These are phyloP conservation scores for Drosophila pseudoobscura DNA, from an alignment of 1,140 invertebrate species.

Conservation along the genomic window DNA sequence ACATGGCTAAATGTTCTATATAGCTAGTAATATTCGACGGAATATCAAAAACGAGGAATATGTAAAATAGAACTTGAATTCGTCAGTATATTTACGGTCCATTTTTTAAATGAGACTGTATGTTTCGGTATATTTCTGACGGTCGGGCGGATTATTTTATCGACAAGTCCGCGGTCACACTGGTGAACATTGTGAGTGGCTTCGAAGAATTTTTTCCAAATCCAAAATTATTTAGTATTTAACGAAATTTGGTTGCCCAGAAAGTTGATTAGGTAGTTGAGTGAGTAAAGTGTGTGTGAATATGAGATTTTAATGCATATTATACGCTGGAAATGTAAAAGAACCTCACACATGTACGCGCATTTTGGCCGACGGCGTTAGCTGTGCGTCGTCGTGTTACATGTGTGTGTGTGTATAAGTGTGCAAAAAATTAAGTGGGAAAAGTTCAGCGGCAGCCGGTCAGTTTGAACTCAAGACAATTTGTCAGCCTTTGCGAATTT, in stretches of 20 bases:
- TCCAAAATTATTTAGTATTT: slow-evolving; percentile 11
- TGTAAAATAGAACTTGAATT: too few species aligned
- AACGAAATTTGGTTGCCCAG: not conserved
- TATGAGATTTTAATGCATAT: not conserved
- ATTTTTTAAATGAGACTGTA: too few species aligned
- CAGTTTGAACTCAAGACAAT: slow-evolving; percentile 14
- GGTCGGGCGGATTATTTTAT: too few species aligned
- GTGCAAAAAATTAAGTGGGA: slow-evolving; percentile 67
- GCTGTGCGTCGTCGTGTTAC: slow-evolving; percentile 35
- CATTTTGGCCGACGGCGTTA: slow-evolving; percentile 61
- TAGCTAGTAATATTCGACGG: too few species aligned
- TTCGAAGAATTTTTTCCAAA: slow-evolving; percentile 21
- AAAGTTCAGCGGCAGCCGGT: slow-evolving; percentile 66
- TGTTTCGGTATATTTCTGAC: too few species aligned
- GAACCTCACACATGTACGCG: slow-evolving; percentile 42
- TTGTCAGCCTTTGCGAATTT: slow-evolving; percentile 23
- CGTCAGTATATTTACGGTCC: too few species aligned
- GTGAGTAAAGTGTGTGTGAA: slow-evolving; percentile 1
- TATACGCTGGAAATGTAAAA: slow-evolving; percentile 9
- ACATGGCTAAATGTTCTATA: too few species aligned
- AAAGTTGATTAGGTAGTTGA: slow-evolving; percentile 1
- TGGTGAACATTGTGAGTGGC: slow-evolving; percentile 64
- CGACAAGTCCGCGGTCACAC: not conserved
- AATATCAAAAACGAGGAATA: too few species aligned
- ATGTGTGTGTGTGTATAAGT: slow-evolving; percentile 55